Evolutionary conservation across 2,888 invertebrate species (phyloP), one percentile per base, ranked within the genome.

Genomic region (Sinotaia quadrata): DNA sequence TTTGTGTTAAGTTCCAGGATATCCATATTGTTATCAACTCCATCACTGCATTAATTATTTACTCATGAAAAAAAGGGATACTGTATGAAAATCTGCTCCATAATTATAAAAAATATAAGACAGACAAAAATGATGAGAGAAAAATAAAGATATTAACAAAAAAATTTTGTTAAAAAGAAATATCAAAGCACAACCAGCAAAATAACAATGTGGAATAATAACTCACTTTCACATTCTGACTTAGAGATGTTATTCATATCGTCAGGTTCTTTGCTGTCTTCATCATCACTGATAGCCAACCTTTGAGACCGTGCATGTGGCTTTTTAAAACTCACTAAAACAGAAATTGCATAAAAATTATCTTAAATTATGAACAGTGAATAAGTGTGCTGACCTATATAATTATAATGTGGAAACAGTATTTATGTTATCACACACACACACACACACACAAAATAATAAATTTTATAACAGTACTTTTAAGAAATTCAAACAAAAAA

Each of bases 201-300:
- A 29, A 15, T 44, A 31, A 21, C 61, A n/a, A n/a, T 15, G n/a
- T 47, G 27, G 33, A 34, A 49, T 8, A 1, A 29, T 24, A 31
- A 37, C 31, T 10, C 10, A 41, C 52, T 29, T 37, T 49, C 51
- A 29, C 27, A n/a, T 5, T 15, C 15, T 2, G 54, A 21, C 24
- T 29, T 31, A 15, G 33, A 41, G 21, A 54, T 54, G 29, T 51
- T 65, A 15, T 33, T 65, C 15, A 41, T 24, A 36, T 51, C 52
- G 18, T 57, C 54, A 36, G 57, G 49, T 1, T 60, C 62, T 8
- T 67, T 73, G 51, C 72, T 72, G 18, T 76, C 75, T 41, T 78
- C 78, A 68, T 76, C 76, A 65, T 78, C 78, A 65, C 74, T 74
- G n/a, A 78, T 76, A 10, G 54, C 27, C 24, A 78, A 56, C 33